Evolutionary conservation across 2,113 vertebrate species (phyloP).

Genomic region (Antigone vipio): DNA sequence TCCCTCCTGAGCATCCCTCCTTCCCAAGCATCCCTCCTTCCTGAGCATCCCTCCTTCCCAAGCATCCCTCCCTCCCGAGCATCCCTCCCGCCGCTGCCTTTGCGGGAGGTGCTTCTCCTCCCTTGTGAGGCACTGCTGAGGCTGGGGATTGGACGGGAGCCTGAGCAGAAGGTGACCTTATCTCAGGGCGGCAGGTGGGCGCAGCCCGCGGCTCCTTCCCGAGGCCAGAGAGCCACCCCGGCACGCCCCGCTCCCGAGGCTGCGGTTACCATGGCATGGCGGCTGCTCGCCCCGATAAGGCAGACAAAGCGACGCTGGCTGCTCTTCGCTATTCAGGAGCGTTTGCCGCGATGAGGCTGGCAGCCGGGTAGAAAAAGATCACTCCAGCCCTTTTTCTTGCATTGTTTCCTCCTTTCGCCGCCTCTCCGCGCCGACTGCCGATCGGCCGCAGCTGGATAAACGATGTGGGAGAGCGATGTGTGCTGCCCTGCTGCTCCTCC

Average conservation of each 20-base stretch:
- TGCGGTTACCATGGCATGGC: background rate
- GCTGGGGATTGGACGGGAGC: background rate
- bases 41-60: background rate
- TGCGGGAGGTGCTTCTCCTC: background rate
- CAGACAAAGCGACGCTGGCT: background rate
- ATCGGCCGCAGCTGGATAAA: background rate
- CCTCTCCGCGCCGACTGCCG: background rate
- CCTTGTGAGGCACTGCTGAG: background rate
- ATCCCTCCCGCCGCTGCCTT: background rate
- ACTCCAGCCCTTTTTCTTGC: background rate
- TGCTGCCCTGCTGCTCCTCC: rapidly evolving
- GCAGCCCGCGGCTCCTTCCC: background rate
- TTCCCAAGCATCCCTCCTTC: background rate
- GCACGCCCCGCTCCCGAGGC: background rate
- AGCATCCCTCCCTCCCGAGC: background rate
- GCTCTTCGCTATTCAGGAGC: background rate
- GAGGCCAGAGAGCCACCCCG: background rate
- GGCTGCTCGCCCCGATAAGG: background rate
- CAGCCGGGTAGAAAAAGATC: background rate
- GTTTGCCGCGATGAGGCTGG: background rate
- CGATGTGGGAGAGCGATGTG: background rate
- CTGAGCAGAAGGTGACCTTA: background rate
- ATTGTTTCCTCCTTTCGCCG: background rate
- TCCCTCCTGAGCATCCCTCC: background rate
- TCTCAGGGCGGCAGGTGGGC: background rate